phyloP scores from a whole-genome alignment of 1,140 invertebrate genomes.

The Pygmarrhopalites habei region DNA sequence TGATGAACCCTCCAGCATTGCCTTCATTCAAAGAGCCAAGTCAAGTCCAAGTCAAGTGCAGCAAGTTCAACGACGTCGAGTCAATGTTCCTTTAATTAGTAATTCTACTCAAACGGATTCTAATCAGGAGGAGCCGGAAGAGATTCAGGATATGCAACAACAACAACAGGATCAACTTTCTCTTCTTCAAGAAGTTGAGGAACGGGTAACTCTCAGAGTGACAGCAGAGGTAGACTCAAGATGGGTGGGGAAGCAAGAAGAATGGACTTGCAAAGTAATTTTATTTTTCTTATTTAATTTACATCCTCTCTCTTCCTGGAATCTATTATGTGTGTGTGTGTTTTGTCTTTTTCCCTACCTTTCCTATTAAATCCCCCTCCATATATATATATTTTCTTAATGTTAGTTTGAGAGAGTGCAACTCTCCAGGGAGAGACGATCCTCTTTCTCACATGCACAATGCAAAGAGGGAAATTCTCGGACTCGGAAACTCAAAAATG shows the following conservation, averaged over 20 bases:
- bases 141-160: neutral
- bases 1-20: slow-evolving; percentile 10
- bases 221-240: slow-evolving; percentile 12
- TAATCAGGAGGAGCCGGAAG: neutral
- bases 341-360: too few relatives aligned
- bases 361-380: too few relatives aligned
- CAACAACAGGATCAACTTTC: neutral
- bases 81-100: slow-evolving; percentile 8
- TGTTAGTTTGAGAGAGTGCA: too few relatives aligned
- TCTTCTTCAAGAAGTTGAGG: slow-evolving; percentile 3
- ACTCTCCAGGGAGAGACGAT: too few relatives aligned
- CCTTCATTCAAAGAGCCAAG: slow-evolving; percentile 10
- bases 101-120: slow-evolving; percentile 18
- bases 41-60: slow-evolving; percentile 7
- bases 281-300: neutral
- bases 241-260: slow-evolving; percentile 21
- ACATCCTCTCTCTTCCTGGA: neutral
- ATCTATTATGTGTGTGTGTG: too few relatives aligned
- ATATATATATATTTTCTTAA: too few relatives aligned
- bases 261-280: slow-evolving; percentile 25
- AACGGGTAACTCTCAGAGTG: neutral
- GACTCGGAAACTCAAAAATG: too few relatives aligned
- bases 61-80: neutral
- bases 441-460: too few relatives aligned
- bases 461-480: too few relatives aligned